phyloP scores from a whole-genome alignment of 1,140 invertebrate species.

The Rhynchophorus ferrugineus region DNA sequence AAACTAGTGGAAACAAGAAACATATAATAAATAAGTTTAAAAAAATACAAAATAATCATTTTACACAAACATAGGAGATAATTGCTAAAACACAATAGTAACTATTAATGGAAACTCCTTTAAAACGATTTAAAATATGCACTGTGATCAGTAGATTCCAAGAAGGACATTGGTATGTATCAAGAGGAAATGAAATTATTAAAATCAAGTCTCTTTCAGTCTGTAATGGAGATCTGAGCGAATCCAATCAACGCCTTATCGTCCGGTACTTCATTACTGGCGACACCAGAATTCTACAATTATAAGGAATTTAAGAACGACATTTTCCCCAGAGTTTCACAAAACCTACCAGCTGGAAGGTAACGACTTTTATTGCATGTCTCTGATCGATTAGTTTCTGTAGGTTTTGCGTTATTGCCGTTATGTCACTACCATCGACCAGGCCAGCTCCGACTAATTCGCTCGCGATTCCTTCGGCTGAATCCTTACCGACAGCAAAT shows the following conservation, averaged over 20 bases:
- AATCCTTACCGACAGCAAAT: constrained; percentile 85
- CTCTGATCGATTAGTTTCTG: constrained; percentile 80
- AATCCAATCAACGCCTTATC: constrained; percentile 92
- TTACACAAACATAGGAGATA: neutral
- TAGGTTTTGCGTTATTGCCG: constrained; percentile 85
- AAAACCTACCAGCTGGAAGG: constrained; percentile 80
- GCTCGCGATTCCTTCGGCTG: constrained; percentile 86
- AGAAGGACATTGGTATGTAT: constrained; percentile 21
- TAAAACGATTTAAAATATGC: constrained; percentile 21
- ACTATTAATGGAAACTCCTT: constrained; percentile 1
- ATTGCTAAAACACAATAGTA: constrained; percentile 13
- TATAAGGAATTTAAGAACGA: too few species aligned
- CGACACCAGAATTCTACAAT: constrained; percentile 75
- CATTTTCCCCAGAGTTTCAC: too few species aligned
- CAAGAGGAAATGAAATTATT: constrained; percentile 10
- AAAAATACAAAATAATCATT: neutral
- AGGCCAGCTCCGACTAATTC: constrained; percentile 92
- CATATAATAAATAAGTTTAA: neutral
- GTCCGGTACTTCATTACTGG: constrained; percentile 77
- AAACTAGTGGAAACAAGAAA: neutral
- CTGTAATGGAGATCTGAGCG: constrained; percentile 90
- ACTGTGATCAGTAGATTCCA: constrained; percentile 29
- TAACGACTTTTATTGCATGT: constrained; percentile 59
- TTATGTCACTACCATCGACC: constrained; percentile 84
- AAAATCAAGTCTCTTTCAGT: constrained; percentile 46